phyloP scores from a whole-genome alignment of 2,888 invertebrate species.

The Eupithecia centaureata region DNA sequence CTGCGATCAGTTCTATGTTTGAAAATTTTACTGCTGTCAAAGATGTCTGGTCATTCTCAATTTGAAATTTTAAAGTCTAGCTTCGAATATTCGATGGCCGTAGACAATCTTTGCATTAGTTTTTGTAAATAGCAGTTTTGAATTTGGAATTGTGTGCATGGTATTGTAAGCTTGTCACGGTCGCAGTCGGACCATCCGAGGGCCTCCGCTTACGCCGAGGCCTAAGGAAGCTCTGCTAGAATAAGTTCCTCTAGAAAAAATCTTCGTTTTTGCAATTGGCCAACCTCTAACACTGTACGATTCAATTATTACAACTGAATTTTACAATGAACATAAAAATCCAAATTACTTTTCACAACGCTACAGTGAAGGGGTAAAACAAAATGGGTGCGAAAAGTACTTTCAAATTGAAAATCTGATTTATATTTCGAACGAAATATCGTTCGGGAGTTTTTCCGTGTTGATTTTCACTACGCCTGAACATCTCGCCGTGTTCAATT shows the following conservation, averaged over 20 bases:
- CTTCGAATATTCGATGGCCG: not conserved
- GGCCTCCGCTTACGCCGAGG: slow-evolving; percentile 50
- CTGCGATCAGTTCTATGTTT: not conserved
- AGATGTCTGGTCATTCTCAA: slow-evolving; percentile 7
- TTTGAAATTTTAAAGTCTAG: not conserved
- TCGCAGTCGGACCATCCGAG: slow-evolving; percentile 56
- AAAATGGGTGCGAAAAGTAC: slow-evolving; percentile 69
- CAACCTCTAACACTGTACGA: slow-evolving; percentile 83
- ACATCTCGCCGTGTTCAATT: slow-evolving; percentile 71
- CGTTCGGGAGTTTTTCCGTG: slow-evolving; percentile 47
- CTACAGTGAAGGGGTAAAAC: slow-evolving; percentile 81
- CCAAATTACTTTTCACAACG: slow-evolving; percentile 59
- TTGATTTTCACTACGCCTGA: slow-evolving; percentile 55
- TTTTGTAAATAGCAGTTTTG: slow-evolving; percentile 16
- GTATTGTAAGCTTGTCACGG: slow-evolving; percentile 41
- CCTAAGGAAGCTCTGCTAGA: slow-evolving; percentile 66
- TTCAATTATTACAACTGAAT: slow-evolving; percentile 57
- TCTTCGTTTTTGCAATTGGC: slow-evolving; percentile 85
- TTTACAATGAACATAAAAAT: slow-evolving; percentile 47
- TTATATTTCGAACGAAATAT: slow-evolving; percentile 36
- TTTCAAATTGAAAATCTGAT: slow-evolving; percentile 46
- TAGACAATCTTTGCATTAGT: slow-evolving; percentile 27
- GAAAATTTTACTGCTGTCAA: not conserved
- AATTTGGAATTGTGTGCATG: slow-evolving; percentile 41
- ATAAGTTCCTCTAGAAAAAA: slow-evolving; percentile 81